phyloP scores from a whole-genome alignment of 1,140 invertebrate genomes.

The Drosophila repleta region DNA sequence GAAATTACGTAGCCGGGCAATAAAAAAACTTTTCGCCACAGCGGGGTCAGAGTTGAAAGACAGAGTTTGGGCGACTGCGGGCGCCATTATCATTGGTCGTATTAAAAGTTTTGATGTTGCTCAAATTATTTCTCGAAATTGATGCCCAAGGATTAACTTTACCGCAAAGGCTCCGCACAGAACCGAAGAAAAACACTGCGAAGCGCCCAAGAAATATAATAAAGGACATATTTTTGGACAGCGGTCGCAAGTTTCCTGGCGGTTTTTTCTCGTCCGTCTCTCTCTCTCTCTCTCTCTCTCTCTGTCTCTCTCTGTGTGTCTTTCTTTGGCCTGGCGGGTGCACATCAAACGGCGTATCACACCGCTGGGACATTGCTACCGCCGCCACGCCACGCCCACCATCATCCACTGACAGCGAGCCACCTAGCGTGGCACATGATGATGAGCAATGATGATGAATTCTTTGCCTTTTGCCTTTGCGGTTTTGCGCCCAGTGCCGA shows the following conservation, averaged over 20 bases:
- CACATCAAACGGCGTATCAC: constrained; percentile 70
- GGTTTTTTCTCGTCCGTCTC: not conserved
- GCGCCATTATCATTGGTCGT: constrained; percentile 76
- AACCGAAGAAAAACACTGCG: constrained; percentile 3
- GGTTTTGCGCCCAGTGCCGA: constrained; percentile 38
- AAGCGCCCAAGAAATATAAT: constrained; percentile 64
- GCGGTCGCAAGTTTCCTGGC: constrained; percentile 30
- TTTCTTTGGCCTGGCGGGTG: not conserved
- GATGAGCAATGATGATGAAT: constrained; percentile 74
- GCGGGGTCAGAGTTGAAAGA: constrained; percentile 7
- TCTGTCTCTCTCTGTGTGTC: no score
- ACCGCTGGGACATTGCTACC: constrained; percentile 54
- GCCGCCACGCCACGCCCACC: constrained; percentile 44
- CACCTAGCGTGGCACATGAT: constrained; percentile 37
- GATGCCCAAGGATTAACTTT: constrained; percentile 82
- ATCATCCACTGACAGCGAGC: constrained; percentile 42
- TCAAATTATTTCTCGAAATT: constrained; percentile 81
- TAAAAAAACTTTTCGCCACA: constrained; percentile 65
- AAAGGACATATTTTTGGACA: constrained; percentile 64
- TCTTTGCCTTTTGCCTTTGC: constrained; percentile 68
- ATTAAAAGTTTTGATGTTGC: constrained; percentile 82
- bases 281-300: not conserved
- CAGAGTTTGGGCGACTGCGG: constrained; percentile 23
- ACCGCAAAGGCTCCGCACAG: constrained; percentile 21
- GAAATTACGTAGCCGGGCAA: constrained; percentile 72